Evolutionary conservation across 1,140 invertebrate species (phyloP).

Genomic region (Zaprionus ghesquierei): DNA sequence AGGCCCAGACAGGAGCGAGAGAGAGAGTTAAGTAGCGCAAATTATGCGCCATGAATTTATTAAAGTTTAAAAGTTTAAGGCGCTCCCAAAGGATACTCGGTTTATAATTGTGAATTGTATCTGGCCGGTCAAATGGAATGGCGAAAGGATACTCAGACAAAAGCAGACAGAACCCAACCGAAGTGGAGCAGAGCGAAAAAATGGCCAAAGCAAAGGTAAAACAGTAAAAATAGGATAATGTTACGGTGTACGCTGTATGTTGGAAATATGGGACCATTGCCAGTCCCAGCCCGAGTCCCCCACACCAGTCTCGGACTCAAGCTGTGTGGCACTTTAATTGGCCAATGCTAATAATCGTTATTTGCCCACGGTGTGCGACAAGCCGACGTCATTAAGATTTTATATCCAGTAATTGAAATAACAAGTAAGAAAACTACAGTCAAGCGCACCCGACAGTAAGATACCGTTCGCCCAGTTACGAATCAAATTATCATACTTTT

Average conservation of each 20-base stretch:
- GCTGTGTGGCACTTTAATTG: constrained; percentile 65
- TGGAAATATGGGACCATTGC: constrained; percentile 27
- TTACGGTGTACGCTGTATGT: constrained; percentile 35
- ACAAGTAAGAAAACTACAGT: no score
- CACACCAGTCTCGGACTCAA: constrained; percentile 16
- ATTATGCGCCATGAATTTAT: constrained; percentile 59
- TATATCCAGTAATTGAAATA: constrained; percentile 13
- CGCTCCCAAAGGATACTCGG: constrained; percentile 8
- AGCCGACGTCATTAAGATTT: constrained; percentile 16
- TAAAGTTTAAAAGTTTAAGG: constrained; percentile 35
- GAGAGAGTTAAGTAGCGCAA: constrained; percentile 53
- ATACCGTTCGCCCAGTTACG: no score
- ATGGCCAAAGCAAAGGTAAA: neutral
- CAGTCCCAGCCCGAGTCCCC: neutral
- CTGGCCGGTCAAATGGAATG: neutral
- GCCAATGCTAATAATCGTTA: constrained; percentile 20
- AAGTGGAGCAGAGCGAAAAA: neutral
- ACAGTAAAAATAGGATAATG: constrained; percentile 37
- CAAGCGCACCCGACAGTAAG: no score
- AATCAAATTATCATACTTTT: no score
- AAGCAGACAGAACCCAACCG: no score
- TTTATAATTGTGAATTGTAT: constrained; percentile 35
- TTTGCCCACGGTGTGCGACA: neutral
- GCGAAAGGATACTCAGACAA: neutral
- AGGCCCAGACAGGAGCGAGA: constrained; percentile 1